Conservation (phyloP, 1,140 invertebrate genomes). For the Papilio dardanus region DNA sequence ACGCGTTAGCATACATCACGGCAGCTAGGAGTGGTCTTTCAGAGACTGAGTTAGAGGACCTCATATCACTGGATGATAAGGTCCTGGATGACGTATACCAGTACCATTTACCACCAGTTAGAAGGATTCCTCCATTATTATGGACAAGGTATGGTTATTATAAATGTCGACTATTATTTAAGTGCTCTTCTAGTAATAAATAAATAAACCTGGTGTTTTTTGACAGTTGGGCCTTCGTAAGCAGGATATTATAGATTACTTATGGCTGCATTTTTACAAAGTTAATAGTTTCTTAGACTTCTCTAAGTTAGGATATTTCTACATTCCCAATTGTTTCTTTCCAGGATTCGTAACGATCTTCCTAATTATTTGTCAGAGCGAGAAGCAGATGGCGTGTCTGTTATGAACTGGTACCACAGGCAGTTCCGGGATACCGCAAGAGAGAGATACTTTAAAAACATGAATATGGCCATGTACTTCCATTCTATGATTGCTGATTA, state of each 20-base stretch:
- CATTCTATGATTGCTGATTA: conserved; percentile 99
- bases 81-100: conserved; percentile 99
- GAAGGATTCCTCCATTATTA: conserved; percentile 96
- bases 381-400: conserved; percentile 98
- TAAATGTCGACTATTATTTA: no score
- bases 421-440: conserved; percentile 97
- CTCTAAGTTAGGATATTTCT: not conserved
- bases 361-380: conserved; percentile 97
- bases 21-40: conserved; percentile 96
- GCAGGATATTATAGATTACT: not conserved
- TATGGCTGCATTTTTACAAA: not conserved
- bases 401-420: conserved; percentile 98
- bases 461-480: conserved; percentile 97
- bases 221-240: not conserved
- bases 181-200: no score
- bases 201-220: no score
- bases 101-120: conserved; percentile 97
- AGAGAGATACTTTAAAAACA: conserved; percentile 98
- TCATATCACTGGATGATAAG: conserved; percentile 97
- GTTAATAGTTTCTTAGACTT: not conserved
- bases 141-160: conserved; percentile 90
- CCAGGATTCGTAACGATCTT: conserved; percentile 94
- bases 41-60: conserved; percentile 96
- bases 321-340: not conserved
- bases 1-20: conserved; percentile 97